phyloP scores from a whole-genome alignment of 1,140 invertebrate genomes.

The Dysdera silvatica region DNA sequence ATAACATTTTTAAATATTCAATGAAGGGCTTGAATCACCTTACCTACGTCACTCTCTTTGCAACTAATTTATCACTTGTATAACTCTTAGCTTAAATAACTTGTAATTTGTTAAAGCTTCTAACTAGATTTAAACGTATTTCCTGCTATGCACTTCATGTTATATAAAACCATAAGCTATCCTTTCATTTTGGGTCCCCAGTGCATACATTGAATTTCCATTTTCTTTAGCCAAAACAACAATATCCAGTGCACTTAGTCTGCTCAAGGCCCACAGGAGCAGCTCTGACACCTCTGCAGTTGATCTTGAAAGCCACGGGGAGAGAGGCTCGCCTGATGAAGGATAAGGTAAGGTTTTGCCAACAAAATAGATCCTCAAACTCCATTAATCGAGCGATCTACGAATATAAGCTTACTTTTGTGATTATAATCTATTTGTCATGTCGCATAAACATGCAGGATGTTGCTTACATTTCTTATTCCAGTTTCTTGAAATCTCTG shows the following conservation, averaged over 20 bases:
- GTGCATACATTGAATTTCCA: too few species aligned
- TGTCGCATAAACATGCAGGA: too few species aligned
- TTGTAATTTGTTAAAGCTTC: not conserved
- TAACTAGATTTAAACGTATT: slow-evolving; percentile 10
- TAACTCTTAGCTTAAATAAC: too few species aligned
- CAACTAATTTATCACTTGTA: too few species aligned
- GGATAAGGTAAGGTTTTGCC: slow-evolving; percentile 69
- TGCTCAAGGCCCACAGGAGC: slow-evolving; percentile 80
- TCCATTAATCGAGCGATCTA: not conserved
- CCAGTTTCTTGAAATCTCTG: too few species aligned
- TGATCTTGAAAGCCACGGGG: slow-evolving; percentile 69
- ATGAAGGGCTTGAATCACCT: too few species aligned
- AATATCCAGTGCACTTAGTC: slow-evolving; percentile 84
- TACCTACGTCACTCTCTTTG: too few species aligned
- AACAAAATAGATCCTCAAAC: not conserved
- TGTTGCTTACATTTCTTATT: too few species aligned
- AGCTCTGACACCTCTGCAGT: slow-evolving; percentile 75
- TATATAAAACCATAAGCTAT: not conserved
- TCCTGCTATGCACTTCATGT: too few species aligned
- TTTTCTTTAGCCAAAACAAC: slow-evolving; percentile 52
- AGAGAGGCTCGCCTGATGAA: slow-evolving; percentile 74
- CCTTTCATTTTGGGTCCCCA: not conserved
- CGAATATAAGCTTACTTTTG: not conserved
- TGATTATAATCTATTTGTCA: not conserved
- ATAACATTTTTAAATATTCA: too few species aligned